These are phyloP conservation scores for Eupithecia exiguata DNA, from an alignment of 2,888 invertebrate genomes.

Conservation along the genomic window DNA sequence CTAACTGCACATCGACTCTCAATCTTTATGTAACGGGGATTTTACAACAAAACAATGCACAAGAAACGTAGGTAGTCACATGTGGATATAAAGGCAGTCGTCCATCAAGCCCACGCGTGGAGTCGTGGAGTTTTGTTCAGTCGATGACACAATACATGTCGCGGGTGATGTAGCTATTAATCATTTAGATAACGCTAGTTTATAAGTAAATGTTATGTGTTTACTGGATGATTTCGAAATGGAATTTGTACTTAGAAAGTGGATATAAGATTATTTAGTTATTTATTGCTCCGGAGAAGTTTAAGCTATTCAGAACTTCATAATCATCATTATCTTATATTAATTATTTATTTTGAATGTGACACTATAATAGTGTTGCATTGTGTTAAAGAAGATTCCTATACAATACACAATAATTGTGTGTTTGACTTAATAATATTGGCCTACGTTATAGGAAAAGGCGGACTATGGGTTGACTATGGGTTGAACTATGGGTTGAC, in stretches of 20 bases:
- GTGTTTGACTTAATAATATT: too few species aligned
- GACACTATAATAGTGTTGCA: too few species aligned
- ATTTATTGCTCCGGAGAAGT: not conserved
- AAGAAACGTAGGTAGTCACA: conserved; percentile 34
- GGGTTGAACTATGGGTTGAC: too few species aligned
- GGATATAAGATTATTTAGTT: not conserved
- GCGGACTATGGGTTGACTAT: too few species aligned
- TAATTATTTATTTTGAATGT: too few species aligned
- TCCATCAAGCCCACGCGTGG: conserved; percentile 43
- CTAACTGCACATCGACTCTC: not conserved
- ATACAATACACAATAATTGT: too few species aligned
- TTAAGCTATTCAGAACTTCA: not conserved
- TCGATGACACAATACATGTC: conserved; percentile 41
- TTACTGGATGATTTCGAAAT: conserved; percentile 39
- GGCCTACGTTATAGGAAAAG: too few species aligned
- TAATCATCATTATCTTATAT: not conserved
- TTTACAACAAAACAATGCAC: conserved; percentile 38
- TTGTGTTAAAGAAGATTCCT: too few species aligned
- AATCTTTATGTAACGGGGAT: conserved; percentile 22
- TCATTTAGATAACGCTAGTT: conserved; percentile 37
- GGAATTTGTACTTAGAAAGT: conserved; percentile 17
- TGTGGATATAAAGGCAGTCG: conserved; percentile 34
- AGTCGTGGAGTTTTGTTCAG: conserved; percentile 38
- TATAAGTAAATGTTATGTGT: conserved; percentile 14
- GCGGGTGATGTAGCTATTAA: conserved; percentile 35